Evolutionary conservation across 2,888 invertebrate species (phyloP).

Genomic region (Gordius sp.): DNA sequence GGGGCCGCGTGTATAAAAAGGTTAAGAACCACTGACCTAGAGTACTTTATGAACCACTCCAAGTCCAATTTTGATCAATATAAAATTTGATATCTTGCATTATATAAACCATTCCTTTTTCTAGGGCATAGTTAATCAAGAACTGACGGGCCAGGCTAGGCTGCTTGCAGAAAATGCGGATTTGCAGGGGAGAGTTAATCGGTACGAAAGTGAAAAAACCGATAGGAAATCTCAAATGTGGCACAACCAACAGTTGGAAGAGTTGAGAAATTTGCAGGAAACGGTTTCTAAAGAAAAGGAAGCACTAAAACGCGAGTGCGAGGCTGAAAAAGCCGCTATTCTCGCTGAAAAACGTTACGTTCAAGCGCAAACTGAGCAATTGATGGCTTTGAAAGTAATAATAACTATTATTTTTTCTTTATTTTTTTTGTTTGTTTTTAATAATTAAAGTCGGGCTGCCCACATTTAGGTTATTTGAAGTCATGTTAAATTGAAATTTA

Average conservation of each 20-base stretch:
- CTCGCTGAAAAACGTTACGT: not conserved
- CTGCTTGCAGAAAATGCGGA: not conserved
- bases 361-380: not conserved
- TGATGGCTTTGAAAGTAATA: slow-evolving; percentile 1
- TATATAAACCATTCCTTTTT: not conserved
- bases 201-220: not conserved
- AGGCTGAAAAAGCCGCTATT: slow-evolving; percentile 4
- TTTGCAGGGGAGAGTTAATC: not conserved
- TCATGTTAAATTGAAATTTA: not conserved
- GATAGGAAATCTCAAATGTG: slow-evolving; percentile 1
- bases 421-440: too few species aligned
- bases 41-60: too few species aligned
- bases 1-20: too few species aligned
- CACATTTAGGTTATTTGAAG: too few species aligned
- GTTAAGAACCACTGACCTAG: too few species aligned
- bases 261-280: slow-evolving; percentile 9
- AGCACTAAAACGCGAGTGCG: not conserved
- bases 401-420: too few species aligned
- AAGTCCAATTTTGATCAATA: too few species aligned
- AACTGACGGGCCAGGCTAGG: not conserved
- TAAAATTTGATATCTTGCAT: too few species aligned
- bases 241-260: slow-evolving; percentile 4
- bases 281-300: not conserved
- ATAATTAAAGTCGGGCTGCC: too few species aligned
- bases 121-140: not conserved